Base-by-base conservation (phyloP, 2,888 invertebrate species). In the Julus scanicus region DNA sequence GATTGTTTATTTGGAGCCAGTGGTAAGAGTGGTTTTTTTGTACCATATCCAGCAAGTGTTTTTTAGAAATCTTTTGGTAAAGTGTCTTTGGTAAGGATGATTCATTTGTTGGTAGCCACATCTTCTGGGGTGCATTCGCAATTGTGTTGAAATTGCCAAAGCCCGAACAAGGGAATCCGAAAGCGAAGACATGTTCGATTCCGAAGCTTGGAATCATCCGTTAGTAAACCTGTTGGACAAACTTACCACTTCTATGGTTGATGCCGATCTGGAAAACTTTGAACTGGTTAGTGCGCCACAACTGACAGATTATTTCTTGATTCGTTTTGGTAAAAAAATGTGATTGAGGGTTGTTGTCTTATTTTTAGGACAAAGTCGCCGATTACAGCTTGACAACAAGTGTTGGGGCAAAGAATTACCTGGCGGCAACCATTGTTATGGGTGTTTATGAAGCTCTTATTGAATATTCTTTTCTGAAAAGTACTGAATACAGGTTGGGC, bases 181-280 rank as follows among this genome's bases (percentile, higher is more conserved):
- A n/a, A 63, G 63, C 63, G 63, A 63, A 63, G 63, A 63, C 6
- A 63, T 63, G 63, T 63, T 63, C 6, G 63, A 63, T n/a, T 63
- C 63, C 63, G 8, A 84, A n/a, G 37, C 20, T 17, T 57, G 48
- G 17, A 83, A 20, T 39, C 86, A 86, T 49, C 86, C 86, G 0
- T 80, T 88, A 80, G 20, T 48, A 37, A 15, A 37, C 2, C 5
- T 86, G 15, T 17, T 88, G 53, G 86, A 88, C 15, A 39, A 44
- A 15, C 39, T 88, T 15, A 71, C 29, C 13, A n/a, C 37, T 20
- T 8, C 85, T 17, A 87, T 88, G 87, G 9, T 48, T 8, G 49
- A 80, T n/a, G 63, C 86, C 13, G 88, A 88, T n/a, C 39, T 88
- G n/a, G 88, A 88, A 86, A 80, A 88, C 20, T 88, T 87, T 83